phyloP scores from a whole-genome alignment of 2,797 vertebrate species.

The Rhadinocentrus ornatus region DNA sequence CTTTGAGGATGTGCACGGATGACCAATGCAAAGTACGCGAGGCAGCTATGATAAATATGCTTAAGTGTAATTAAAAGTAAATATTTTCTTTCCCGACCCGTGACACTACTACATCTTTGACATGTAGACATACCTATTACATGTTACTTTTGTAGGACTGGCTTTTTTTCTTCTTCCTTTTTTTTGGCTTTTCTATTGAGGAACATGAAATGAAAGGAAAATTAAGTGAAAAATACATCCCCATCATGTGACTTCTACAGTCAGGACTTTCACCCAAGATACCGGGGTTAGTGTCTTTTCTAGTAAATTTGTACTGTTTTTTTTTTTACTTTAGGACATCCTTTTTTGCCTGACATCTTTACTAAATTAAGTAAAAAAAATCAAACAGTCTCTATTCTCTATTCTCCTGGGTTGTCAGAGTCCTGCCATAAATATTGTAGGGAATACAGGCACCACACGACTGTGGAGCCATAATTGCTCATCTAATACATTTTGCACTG shows the following conservation, averaged over 20 bases:
- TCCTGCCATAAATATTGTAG: not conserved
- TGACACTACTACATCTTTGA: not conserved
- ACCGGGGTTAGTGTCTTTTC: not conserved
- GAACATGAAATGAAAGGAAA: not conserved
- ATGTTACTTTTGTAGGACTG: not conserved
- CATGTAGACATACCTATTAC: not conserved
- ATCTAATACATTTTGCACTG: conserved; percentile 2
- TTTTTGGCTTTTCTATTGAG: not conserved
- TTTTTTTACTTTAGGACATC: not conserved
- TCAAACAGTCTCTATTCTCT: not conserved
- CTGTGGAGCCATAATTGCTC: not conserved
- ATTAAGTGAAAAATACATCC: no score
- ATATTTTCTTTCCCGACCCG: not conserved
- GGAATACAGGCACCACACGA: not conserved
- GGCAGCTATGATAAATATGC: not conserved
- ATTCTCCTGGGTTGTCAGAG: not conserved
- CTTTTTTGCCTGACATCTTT: not conserved
- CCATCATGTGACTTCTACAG: not conserved
- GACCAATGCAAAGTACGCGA: not conserved
- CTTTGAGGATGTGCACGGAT: not conserved
- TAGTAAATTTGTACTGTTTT: not conserved
- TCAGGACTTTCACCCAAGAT: not conserved
- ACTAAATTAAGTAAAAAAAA: not conserved
- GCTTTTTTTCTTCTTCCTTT: not conserved
- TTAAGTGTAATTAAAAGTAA: not conserved